Percentiles rank a stretch among this genome's conserved stretches.
These are phyloP conservation scores for Austrofundulus limnaeus DNA, from an alignment of 2,113 vertebrate genomes.

Conservation along the genomic window DNA sequence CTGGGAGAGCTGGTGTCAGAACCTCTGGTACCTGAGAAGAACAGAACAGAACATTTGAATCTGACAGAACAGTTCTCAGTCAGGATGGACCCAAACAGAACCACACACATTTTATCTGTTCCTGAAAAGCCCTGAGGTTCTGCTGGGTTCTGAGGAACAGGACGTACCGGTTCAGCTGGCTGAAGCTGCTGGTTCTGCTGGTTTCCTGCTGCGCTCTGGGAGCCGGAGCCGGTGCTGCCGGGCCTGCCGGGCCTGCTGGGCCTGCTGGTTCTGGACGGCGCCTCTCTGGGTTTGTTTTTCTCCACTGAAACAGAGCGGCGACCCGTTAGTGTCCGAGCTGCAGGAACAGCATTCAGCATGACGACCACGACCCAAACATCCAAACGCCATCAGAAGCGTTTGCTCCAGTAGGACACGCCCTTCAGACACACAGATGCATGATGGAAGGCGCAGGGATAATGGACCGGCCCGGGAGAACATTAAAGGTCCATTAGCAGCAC, in stretches of 20 bases:
- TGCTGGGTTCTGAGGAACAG: neutral
- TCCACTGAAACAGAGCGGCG: constrained; percentile 64
- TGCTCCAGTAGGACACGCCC: constrained; percentile 45
- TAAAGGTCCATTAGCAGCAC: constrained; percentile 53
- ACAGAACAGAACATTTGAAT: neutral
- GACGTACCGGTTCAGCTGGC: constrained; percentile 46
- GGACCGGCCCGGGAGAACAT: constrained; percentile 30
- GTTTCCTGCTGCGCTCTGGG: constrained; percentile 17
- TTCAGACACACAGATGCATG: constrained; percentile 55
- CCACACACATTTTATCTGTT: too few species aligned
- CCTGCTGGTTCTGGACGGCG: neutral
- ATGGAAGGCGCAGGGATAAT: constrained; percentile 49
- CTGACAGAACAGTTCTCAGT: neutral
- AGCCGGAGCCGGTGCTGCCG: constrained; percentile 9
- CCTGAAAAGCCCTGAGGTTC: too few species aligned
- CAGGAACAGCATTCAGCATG: constrained; percentile 56
- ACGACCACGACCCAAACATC: constrained; percentile 2
- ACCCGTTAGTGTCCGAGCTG: constrained; percentile 27
- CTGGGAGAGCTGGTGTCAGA: constrained; percentile 19
- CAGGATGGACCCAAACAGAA: too few species aligned
- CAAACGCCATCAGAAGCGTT: neutral
- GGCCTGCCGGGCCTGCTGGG: constrained; percentile 6
- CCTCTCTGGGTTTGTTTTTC: constrained; percentile 64
- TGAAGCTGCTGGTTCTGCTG: constrained; percentile 38
- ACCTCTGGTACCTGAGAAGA: constrained; percentile 38